Evolutionary conservation across 1,140 invertebrate genomes (phyloP), one percentile per base, ranked within the genome.

Genomic region (Lepeophtheirus salmonis): DNA sequence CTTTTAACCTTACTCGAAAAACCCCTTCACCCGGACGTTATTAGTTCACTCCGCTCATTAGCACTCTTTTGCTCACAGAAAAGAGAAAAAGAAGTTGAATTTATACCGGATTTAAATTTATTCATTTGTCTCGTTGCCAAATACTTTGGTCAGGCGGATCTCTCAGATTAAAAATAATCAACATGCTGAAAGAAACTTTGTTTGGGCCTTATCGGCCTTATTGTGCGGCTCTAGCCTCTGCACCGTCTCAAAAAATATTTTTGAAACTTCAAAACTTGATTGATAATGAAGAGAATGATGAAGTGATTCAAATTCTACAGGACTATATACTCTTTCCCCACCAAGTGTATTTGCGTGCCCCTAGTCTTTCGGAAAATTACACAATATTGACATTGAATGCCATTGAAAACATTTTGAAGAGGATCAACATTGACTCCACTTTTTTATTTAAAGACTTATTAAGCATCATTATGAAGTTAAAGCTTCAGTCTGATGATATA

Each of bases 71-170:
- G 23, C 3, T 24, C 20, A 3, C 2, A 48, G 21, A 17, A 57
- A 41, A 17, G 55, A 30, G 13, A 2, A n/a, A 16, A 41, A 48
- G 17, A 23, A 17, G 23, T 20, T 2, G 26, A 57, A 4, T 2
- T 18, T 6, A 41, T 25, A 2, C 25, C 55, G 10, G 2, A 50
- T 4, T 20, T 57, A 6, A 57, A 16, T n/a, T 23, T 57, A 3
- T 24, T 57, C 26, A 57, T 57, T 57, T 57, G 55, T 21, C 17
- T 57, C 6, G 55, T 57, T 16, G 23, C 55, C 16, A 57, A 57
- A 30, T 57, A 57, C 26, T 57, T 57, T 57, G 26, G 55, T 10
- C 55, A 57, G 25, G 55, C 16, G 2, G 55, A 57, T 30, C 25
- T 57, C n/a, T 21, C 55, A 17, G 55, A 57, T 41, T 6, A 57